Evolutionary conservation across 2,113 vertebrate genomes (phyloP).

Genomic region (Actenoides lindsayi): DNA sequence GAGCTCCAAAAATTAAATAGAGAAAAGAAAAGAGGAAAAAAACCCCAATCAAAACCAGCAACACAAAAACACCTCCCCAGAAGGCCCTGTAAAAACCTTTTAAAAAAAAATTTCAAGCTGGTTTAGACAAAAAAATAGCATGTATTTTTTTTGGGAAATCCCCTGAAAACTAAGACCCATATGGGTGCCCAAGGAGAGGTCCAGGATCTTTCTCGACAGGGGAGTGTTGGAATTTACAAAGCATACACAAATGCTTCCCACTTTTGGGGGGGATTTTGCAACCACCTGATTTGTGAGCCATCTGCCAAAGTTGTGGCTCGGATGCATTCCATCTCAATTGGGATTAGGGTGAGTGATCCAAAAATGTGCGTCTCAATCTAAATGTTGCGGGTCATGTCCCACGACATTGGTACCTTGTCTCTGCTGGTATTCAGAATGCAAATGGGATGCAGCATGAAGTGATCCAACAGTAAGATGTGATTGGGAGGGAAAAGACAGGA

Average conservation of each 20-base stretch:
- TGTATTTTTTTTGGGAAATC: background rate
- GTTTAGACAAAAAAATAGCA: background rate
- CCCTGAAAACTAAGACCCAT: background rate
- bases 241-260: constrained; percentile 1
- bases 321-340: constrained; percentile 24
- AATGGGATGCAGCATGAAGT: constrained; percentile 57
- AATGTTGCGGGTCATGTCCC: constrained; percentile 56
- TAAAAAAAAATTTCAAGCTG: background rate
- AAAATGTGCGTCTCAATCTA: constrained; percentile 17
- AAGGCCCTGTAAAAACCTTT: background rate
- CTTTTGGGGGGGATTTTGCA: constrained; percentile 30
- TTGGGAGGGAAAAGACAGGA: constrained; percentile 33
- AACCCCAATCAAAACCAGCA: background rate
- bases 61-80: background rate
- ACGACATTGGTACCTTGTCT: constrained; percentile 62
- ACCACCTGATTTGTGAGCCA: constrained; percentile 67
- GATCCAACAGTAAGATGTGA: constrained; percentile 37
- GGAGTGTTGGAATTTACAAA: constrained; percentile 19
- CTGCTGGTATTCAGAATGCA: constrained; percentile 62
- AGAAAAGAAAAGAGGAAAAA: background rate
- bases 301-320: constrained; percentile 53
- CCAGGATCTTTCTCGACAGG: background rate
- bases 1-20: constrained; percentile 52
- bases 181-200: background rate
- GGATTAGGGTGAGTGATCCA: constrained; percentile 56